Evolutionary conservation across 2,888 invertebrate genomes (phyloP).

Genomic region (Lithophane socia): DNA sequence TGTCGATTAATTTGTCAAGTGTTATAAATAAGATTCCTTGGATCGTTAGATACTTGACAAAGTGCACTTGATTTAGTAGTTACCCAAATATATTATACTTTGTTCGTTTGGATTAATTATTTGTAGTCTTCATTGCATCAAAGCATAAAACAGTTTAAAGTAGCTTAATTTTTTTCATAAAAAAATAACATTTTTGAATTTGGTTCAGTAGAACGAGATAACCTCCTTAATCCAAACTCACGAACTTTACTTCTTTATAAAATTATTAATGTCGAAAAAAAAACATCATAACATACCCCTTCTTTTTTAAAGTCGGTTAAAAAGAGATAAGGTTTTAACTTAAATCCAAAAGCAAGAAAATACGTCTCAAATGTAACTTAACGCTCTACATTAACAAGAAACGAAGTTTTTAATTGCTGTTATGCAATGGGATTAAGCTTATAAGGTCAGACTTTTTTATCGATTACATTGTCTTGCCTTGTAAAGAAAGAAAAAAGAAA

Average conservation of each 20-base stretch:
- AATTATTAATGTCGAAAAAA: too few species aligned
- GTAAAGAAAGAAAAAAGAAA: conserved; percentile 53
- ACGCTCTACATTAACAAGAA: conserved; percentile 56
- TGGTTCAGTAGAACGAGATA: too few species aligned
- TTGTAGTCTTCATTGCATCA: not conserved
- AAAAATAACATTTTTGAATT: too few species aligned
- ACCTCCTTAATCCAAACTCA: too few species aligned
- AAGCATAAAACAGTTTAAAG: too few species aligned
- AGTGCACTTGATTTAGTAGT: not conserved
- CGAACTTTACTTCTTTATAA: too few species aligned
- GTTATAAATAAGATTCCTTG: not conserved
- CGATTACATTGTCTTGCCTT: conserved; percentile 57
- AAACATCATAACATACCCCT: too few species aligned
- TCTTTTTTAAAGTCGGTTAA: too few species aligned
- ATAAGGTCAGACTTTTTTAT: conserved; percentile 74
- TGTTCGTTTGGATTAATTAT: not conserved
- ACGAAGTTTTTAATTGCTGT: conserved; percentile 66
- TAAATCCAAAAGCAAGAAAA: not conserved
- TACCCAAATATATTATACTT: not conserved
- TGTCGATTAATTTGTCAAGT: conserved; percentile 10
- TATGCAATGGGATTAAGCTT: conserved; percentile 73
- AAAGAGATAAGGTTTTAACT: not conserved
- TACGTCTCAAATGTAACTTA: conserved; percentile 1
- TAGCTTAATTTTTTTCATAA: too few species aligned
- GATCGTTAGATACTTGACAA: not conserved